These are phyloP conservation scores for Bursaphelenchus mucronatus DNA, from an alignment of 1,140 invertebrate genomes.

Conservation along the genomic window DNA sequence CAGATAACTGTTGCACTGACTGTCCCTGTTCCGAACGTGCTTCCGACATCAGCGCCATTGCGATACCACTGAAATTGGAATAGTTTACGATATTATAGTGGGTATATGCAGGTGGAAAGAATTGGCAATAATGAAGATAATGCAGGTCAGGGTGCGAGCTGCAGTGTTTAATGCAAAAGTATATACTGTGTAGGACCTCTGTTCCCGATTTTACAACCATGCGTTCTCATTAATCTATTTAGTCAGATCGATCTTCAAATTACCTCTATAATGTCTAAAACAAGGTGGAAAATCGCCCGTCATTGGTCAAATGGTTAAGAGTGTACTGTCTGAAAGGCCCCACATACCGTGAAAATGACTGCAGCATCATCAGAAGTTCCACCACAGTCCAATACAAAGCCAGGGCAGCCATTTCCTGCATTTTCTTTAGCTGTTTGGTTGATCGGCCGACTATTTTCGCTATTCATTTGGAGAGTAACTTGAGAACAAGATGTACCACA, in stretches of 20 bases:
- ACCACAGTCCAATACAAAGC: conserved; percentile 6
- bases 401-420: conserved; percentile 15
- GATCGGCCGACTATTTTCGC: neutral
- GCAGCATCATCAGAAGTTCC: conserved; percentile 14
- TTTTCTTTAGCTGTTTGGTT: conserved; percentile 13
- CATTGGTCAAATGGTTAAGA: conserved; percentile 8
- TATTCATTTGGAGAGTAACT: neutral
- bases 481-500: conserved; percentile 1
- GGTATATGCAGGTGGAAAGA: too few relatives aligned
- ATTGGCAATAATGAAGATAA: too few relatives aligned
- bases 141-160: too few relatives aligned
- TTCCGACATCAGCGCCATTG: too few relatives aligned
- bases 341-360: conserved; percentile 12
- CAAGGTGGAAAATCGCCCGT: neutral
- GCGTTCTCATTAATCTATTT: conserved; percentile 3
- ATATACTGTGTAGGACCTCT: too few relatives aligned
- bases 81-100: too few relatives aligned
- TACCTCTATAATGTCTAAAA: neutral
- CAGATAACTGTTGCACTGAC: too few relatives aligned
- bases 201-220: too few relatives aligned
- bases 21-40: too few relatives aligned
- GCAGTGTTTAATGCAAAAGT: too few relatives aligned
- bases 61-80: too few relatives aligned
- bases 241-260: neutral
- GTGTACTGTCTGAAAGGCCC: neutral